Evolutionary conservation across 2,888 invertebrate genomes (phyloP), one percentile per base, ranked within the genome.

Genomic region (Pristionchus entomophagus): DNA sequence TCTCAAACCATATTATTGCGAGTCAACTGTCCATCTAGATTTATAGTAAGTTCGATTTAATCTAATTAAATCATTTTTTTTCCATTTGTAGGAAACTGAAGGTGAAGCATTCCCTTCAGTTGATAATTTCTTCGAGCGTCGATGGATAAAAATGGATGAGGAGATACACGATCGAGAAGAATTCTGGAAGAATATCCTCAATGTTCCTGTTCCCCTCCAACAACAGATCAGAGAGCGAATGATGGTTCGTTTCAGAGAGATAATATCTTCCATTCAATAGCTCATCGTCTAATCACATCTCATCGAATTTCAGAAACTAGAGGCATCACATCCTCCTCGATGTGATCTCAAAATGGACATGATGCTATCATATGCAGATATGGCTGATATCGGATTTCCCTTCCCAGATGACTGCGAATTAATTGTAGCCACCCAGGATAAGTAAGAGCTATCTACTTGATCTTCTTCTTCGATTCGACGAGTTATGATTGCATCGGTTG

Each of bases 101-200:
- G 85, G 87, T 12, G 87, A 86, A 22, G 65, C 87, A n/a, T 86
- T 90, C 0, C 45, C 77, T 0, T 88, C 88, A 69, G 86, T 90
- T 14, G 89, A 90, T 83, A 86, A 88, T 26, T 92, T 91, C 81
- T 92, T 91, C 86, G 87, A 88, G 0, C 87, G 87, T 35, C 59
- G 86, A 73, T 91, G 90, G 90, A 85, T 91, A 10, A 84, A 84
- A 49, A 84, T 89, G n/a, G 87, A 89, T 45, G 53, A 78, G 10
- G 62, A 51, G 22, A 49, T 83, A 8, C n/a, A 35, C 45, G 87
- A 91, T 53, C 82, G 91, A 19, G 78, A 87, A 12, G 84, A 81
- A 5, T 92, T 92, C 87, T 92, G 91, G 91, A 86, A 88, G 32
- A 69, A 84, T 41, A 82, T 92, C 38, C 82, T 90, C 45, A 86